Percentiles rank a stretch among this genome's conserved stretches.
phyloP scores from a whole-genome alignment of 2,888 invertebrate species.

The Latheticus oryzae region DNA sequence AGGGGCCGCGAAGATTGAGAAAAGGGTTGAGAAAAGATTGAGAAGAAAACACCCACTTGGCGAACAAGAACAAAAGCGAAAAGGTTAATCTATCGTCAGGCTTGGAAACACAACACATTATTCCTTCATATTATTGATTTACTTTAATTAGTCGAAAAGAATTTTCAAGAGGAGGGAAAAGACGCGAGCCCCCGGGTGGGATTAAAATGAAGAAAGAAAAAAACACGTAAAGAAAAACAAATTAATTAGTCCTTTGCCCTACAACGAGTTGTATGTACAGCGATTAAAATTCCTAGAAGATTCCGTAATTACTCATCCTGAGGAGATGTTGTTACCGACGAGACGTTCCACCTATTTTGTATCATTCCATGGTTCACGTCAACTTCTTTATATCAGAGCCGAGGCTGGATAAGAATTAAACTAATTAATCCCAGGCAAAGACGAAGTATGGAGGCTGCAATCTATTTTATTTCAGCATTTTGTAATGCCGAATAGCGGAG shows the following conservation, averaged over 20 bases:
- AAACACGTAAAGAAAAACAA: conserved; percentile 22
- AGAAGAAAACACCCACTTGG: conserved; percentile 51
- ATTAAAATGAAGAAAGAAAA: too few relatives aligned
- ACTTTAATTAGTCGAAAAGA: conserved; percentile 44
- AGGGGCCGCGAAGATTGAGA: conserved; percentile 44
- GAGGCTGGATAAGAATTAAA: conserved; percentile 59
- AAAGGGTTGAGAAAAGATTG: conserved; percentile 53
- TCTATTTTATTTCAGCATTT: conserved; percentile 59
- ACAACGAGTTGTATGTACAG: conserved; percentile 1
- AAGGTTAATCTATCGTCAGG: conserved; percentile 47
- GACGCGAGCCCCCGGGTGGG: background rate
- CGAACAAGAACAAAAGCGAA: conserved; percentile 47
- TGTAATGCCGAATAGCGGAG: conserved; percentile 53
- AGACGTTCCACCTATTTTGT: conserved; percentile 46
- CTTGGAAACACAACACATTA: conserved; percentile 38
- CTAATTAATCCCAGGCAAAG: conserved; percentile 59
- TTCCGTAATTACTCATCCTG: conserved; percentile 18
- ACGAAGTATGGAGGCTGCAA: conserved; percentile 56
- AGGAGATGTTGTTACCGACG: background rate
- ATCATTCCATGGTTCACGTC: conserved; percentile 50
- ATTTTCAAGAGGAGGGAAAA: conserved; percentile 1
- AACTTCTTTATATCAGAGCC: conserved; percentile 49
- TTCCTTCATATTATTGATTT: conserved; percentile 43
- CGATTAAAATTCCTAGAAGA: conserved; percentile 30
- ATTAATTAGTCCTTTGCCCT: conserved; percentile 25